Percentiles rank a stretch among this genome's conserved stretches.
phyloP scores from a whole-genome alignment of 1,140 invertebrate species.

The Dufourea novaeangliae region DNA sequence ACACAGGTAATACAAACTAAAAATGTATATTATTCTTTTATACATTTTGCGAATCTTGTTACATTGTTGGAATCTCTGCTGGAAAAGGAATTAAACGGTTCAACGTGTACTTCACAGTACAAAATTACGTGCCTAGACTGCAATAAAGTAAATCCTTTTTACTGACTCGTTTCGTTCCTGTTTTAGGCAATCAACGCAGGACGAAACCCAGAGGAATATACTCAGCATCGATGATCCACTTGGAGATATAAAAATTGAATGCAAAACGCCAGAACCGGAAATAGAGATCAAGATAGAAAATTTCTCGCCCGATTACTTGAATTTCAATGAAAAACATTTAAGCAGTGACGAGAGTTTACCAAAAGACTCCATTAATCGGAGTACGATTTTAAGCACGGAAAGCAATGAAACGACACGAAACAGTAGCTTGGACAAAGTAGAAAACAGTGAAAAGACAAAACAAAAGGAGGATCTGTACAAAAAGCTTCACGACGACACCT shows the following conservation, averaged over 20 bases:
- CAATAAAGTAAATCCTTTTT: not conserved
- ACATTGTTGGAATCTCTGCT: not conserved
- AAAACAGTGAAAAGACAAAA: not conserved
- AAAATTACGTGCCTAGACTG: not conserved
- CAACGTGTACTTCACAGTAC: not conserved
- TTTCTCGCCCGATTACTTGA: not conserved
- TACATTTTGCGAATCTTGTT: too few species aligned
- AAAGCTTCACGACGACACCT: conserved; percentile 52
- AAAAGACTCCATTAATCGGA: not conserved
- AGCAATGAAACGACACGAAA: not conserved
- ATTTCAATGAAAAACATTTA: not conserved
- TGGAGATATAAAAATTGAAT: not conserved
- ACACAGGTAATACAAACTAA: too few species aligned
- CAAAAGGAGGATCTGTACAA: conserved; percentile 56
- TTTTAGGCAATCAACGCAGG: conserved; percentile 56
- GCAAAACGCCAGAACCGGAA: not conserved
- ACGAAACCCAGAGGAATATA: conserved; percentile 2
- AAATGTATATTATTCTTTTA: too few species aligned
- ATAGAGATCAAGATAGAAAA: not conserved
- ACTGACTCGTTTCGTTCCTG: conserved; percentile 52
- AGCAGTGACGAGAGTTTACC: not conserved
- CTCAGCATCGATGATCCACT: not conserved
- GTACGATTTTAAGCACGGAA: not conserved
- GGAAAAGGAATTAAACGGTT: not conserved
- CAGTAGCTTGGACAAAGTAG: not conserved